Evolutionary conservation across 2,797 vertebrate genomes (phyloP).

Genomic region (Gallinago solitaria): DNA sequence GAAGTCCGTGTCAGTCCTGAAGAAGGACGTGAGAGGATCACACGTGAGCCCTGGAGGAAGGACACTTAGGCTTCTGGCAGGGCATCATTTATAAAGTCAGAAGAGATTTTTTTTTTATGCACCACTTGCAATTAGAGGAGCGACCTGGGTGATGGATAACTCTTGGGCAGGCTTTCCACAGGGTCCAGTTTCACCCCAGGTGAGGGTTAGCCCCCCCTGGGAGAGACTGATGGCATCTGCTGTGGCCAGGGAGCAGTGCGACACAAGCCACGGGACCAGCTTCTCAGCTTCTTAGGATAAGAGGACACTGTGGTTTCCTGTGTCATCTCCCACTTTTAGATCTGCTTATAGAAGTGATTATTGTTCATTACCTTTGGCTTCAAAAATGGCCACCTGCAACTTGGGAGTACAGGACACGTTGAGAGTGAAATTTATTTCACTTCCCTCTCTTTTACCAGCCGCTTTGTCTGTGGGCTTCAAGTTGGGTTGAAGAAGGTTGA

Average conservation of each 20-base stretch:
- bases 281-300: background rate
- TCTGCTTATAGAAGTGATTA: background rate
- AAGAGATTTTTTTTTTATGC: background rate
- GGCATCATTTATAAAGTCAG: background rate
- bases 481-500: background rate
- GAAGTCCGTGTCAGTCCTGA: background rate
- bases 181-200: background rate
- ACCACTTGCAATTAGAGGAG: background rate
- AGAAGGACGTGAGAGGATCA: background rate
- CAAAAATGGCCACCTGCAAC: background rate
- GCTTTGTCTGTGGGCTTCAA: background rate
- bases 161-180: background rate
- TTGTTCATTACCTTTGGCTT: background rate
- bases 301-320: background rate
- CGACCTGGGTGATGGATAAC: background rate
- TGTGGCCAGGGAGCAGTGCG: background rate
- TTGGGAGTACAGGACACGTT: background rate
- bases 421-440: background rate
- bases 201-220: background rate
- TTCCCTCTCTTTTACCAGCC: background rate
- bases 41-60: background rate
- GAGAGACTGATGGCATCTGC: background rate
- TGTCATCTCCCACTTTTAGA: background rate
- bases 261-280: background rate
- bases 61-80: conserved; percentile 5